Base-by-base conservation (phyloP, 2,888 invertebrate genomes). In the Ptychoptera albimana region DNA sequence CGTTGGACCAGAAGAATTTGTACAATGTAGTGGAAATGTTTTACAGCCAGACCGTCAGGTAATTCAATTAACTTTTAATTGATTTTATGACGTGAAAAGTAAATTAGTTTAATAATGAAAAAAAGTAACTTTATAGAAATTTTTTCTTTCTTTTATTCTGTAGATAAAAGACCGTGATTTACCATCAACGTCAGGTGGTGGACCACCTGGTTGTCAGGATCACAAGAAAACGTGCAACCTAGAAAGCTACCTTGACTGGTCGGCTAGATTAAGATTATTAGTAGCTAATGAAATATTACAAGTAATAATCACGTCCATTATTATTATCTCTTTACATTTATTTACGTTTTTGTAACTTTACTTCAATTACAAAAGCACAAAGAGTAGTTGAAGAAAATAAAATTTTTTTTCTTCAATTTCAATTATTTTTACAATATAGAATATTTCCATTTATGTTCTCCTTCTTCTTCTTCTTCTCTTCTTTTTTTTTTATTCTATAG, bases 231-330 rank as follows among this genome's bases (percentile, higher is more conserved):
- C 65, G 36, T 65, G 65, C 51, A 65, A 63, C 52, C 55, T 65
- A 55, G 63, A 64, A 57, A 63, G 60, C 47, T 64, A 64, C 54
- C 55, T 64, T 46, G 63, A 63, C 50, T 63, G 64, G 65, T 61
- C 64, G 51, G 58, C 61, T 54, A 61, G 62, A 54, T 51, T 64
- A 46, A 60, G 62, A 46, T 53, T 64, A 48, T 61, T 64, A 55
- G 64, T 63, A 50, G 63, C 63, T 54, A 64, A 64, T 51, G 62
- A 64, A 57, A 64, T 65, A 54, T 57, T 64, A 49, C 60, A 62
- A 60, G 65, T 65, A 54, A 57, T 55, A 53, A 44, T 23, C 23
- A 23, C 23, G 23, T 23, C 23, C 23, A 23, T 5, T 23, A 23
- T 23, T 23, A 23, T 23, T n/a, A n/a, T n/a, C n/a, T n/a, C n/a